These are phyloP conservation scores for Amphiduros pacificus DNA, from an alignment of 2,888 invertebrate genomes.

Conservation along the genomic window DNA sequence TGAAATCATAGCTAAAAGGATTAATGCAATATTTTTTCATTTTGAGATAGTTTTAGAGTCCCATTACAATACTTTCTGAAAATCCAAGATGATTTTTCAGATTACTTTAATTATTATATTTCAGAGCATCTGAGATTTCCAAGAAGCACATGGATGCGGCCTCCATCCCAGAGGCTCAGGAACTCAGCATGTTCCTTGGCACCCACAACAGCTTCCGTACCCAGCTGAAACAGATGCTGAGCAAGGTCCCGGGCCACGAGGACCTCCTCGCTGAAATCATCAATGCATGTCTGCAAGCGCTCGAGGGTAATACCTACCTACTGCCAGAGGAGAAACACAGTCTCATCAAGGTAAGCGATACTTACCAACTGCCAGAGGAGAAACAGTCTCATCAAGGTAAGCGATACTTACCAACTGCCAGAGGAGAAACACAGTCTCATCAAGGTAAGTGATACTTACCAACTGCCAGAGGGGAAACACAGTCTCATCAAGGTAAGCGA, in stretches of 20 bases:
- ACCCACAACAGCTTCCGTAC: conserved; percentile 97
- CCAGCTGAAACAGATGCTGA: conserved; percentile 77
- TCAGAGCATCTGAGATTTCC: conserved; percentile 26
- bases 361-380: neutral
- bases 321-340: conserved; percentile 95
- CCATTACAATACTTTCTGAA: neutral
- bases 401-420: no score
- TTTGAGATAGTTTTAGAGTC: neutral
- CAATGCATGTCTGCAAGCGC: conserved; percentile 95
- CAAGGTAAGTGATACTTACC: no score
- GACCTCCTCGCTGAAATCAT: conserved; percentile 92
- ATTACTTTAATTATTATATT: neutral
- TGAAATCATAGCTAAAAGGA: neutral
- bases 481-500: no score
- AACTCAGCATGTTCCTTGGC: conserved; percentile 96
- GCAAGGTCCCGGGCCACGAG: conserved; percentile 71
- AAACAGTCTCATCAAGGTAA: conserved; percentile 24
- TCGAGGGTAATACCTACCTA: conserved; percentile 91
- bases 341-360: conserved; percentile 79
- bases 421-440: no score
- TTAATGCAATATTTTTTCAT: no score
- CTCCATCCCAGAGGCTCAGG: conserved; percentile 92
- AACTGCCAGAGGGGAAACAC: no score
- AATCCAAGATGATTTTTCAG: neutral
- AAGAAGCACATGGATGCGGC: conserved; percentile 12